Evolutionary conservation across 2,888 invertebrate species (phyloP).

Genomic region (Diarsia brunnea): DNA sequence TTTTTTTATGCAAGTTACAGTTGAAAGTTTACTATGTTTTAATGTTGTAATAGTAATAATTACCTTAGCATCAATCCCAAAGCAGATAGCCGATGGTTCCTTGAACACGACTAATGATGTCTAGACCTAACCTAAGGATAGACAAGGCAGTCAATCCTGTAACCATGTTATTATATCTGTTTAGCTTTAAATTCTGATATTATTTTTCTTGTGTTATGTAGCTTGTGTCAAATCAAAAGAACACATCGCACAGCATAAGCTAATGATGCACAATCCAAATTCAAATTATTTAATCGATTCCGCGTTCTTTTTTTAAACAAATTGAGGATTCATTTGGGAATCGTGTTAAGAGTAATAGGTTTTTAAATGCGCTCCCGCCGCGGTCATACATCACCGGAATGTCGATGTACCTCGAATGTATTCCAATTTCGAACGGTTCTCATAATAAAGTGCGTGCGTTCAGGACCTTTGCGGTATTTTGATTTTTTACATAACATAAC

Average conservation of each 20-base stretch:
- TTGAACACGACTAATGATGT: neutral
- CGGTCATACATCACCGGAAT: constrained; percentile 76
- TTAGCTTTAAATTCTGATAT: neutral
- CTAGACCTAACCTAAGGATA: neutral
- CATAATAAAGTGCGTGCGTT: constrained; percentile 21
- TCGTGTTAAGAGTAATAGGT: constrained; percentile 85
- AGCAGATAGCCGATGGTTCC: neutral
- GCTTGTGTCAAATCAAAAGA: neutral
- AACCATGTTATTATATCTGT: neutral
- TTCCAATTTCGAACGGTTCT: constrained; percentile 37
- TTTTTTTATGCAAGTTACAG: neutral
- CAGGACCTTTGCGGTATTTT: neutral
- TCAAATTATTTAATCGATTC: constrained; percentile 76
- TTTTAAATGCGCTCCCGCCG: constrained; percentile 80
- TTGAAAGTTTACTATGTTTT: neutral
- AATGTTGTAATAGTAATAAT: neutral
- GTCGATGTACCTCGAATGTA: constrained; percentile 68
- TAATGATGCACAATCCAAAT: constrained; percentile 47
- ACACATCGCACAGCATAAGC: constrained; percentile 35
- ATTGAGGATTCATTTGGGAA: constrained; percentile 74
- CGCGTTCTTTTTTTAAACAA: constrained; percentile 76
- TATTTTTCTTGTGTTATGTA: neutral
- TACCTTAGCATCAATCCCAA: neutral
- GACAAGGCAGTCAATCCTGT: neutral
- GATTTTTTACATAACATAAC: neutral